Evolutionary conservation across 2,888 invertebrate species (phyloP).

Genomic region (Subacronicta megacephala): DNA sequence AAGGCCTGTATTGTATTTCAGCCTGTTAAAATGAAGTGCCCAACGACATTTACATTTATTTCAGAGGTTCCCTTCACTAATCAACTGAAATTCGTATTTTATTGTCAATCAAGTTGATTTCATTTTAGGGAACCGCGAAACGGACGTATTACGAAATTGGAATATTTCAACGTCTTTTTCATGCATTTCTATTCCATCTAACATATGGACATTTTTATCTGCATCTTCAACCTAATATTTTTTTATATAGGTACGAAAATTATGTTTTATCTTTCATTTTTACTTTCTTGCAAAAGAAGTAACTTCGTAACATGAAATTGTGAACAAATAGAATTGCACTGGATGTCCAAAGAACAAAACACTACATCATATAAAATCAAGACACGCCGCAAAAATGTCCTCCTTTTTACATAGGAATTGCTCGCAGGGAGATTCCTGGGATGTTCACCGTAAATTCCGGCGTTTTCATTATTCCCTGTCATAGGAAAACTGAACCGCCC

Average conservation of each 20-base stretch:
- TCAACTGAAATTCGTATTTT: slow-evolving; percentile 29
- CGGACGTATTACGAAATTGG: slow-evolving; percentile 9
- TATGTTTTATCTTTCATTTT: not conserved
- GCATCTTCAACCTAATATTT: slow-evolving; percentile 8
- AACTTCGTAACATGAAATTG: not conserved
- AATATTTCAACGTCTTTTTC: slow-evolving; percentile 14
- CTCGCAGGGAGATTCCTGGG: slow-evolving; percentile 63
- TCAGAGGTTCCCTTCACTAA: slow-evolving; percentile 12
- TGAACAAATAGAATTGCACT: slow-evolving; percentile 19
- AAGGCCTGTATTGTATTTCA: slow-evolving; percentile 1
- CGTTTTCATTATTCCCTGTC: slow-evolving; percentile 80
- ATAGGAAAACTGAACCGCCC: slow-evolving; percentile 76
- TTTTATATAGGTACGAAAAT: not conserved
- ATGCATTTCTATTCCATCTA: slow-evolving; percentile 13
- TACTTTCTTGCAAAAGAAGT: not conserved
- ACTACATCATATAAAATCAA: slow-evolving; percentile 66
- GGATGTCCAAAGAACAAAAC: slow-evolving; percentile 33
- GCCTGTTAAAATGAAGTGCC: slow-evolving; percentile 10
- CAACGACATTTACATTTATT: slow-evolving; percentile 13
- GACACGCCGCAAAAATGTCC: slow-evolving; percentile 68
- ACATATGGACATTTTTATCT: slow-evolving; percentile 8
- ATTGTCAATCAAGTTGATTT: slow-evolving; percentile 34
- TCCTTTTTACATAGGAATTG: slow-evolving; percentile 65
- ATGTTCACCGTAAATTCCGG: slow-evolving; percentile 69
- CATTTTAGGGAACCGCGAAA: slow-evolving; percentile 21